Percentiles rank a stretch among this genome's conserved stretches.
Conservation (phyloP, 2,113 vertebrate genomes). For the Hystrix brachyura region DNA sequence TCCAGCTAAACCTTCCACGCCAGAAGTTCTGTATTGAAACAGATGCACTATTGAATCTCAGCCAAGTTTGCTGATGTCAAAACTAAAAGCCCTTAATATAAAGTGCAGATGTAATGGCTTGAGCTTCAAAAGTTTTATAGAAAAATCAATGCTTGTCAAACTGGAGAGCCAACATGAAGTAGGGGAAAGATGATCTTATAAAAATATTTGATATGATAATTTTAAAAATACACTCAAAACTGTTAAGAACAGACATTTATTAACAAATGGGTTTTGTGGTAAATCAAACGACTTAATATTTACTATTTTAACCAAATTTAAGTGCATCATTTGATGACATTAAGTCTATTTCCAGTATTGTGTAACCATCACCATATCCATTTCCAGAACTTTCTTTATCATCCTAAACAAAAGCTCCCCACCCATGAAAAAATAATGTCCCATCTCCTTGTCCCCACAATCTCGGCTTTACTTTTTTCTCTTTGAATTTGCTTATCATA, state of each 20-base stretch:
- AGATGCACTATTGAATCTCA: not conserved
- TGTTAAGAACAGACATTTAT: slow-evolving; percentile 21
- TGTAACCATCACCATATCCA: not conserved
- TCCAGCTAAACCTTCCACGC: not conserved
- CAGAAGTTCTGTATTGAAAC: slow-evolving; percentile 5
- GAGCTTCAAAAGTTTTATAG: slow-evolving; percentile 42
- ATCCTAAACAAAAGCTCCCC: not conserved
- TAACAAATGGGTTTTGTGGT: not conserved
- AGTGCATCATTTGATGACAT: not conserved
- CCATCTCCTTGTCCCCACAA: not conserved
- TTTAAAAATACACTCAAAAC: not conserved
- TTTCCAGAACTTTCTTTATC: not conserved
- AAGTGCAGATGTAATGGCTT: slow-evolving; percentile 47
- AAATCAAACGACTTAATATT: not conserved
- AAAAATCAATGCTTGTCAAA: slow-evolving; percentile 65
- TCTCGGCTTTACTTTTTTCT: not conserved
- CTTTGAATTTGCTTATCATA: not conserved
- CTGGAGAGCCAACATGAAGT: slow-evolving; percentile 27
- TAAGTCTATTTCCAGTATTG: slow-evolving; percentile 2
- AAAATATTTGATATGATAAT: slow-evolving; percentile 26
- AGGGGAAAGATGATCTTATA: not conserved
- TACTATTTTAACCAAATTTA: not conserved
- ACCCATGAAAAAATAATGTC: not conserved
- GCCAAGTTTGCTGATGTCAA: slow-evolving; percentile 55
- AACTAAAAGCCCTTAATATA: slow-evolving; percentile 65